Percentiles rank a stretch among this genome's conserved stretches.
Evolutionary conservation across 2,888 invertebrate genomes (phyloP).

Genomic region (Nebria brevicollis): DNA sequence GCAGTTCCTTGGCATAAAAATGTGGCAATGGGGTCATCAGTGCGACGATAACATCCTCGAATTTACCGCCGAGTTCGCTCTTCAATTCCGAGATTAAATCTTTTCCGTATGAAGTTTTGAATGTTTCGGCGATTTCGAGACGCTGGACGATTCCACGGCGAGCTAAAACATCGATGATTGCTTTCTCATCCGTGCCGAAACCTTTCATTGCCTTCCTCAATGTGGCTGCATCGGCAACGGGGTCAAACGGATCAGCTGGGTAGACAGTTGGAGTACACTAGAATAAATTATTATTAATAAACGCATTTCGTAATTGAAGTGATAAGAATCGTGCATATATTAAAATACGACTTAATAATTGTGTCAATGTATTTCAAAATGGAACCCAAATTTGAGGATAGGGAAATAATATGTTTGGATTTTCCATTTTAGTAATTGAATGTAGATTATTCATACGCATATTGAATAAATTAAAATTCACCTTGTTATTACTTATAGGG

Average conservation of each 20-base stretch:
- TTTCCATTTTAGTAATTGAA: no score
- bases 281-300: constrained; percentile 49
- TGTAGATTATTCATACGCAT: no score
- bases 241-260: constrained; percentile 87
- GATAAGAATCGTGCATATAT: neutral
- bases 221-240: constrained; percentile 83
- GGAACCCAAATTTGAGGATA: no score
- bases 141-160: constrained; percentile 91
- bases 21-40: constrained; percentile 90
- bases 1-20: constrained; percentile 90
- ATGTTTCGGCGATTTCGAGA: constrained; percentile 88
- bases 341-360: neutral
- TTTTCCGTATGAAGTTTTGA: constrained; percentile 90
- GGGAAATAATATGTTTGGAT: no score
- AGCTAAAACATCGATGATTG: constrained; percentile 89
- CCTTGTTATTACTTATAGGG: no score
- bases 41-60: constrained; percentile 90
- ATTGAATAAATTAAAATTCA: no score
- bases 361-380: neutral
- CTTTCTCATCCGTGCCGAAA: constrained; percentile 90
- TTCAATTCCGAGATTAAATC: constrained; percentile 85
- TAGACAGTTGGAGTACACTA: constrained; percentile 90
- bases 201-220: constrained; percentile 94
- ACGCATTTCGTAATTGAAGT: neutral
- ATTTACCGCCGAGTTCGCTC: constrained; percentile 88